Evolutionary conservation across 2,888 invertebrate genomes (phyloP).

Genomic region (Catocala fraxini): DNA sequence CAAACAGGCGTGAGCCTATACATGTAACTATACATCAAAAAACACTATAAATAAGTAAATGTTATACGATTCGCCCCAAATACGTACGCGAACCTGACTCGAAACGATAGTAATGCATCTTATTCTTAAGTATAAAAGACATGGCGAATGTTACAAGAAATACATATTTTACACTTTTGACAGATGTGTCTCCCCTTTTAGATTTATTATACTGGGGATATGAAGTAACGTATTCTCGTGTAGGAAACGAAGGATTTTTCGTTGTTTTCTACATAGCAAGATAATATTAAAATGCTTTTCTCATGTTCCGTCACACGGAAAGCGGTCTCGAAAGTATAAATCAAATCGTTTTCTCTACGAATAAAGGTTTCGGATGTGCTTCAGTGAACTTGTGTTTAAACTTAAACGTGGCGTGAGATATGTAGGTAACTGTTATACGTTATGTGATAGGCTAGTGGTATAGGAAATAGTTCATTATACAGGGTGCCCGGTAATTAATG

Average conservation of each 20-base stretch:
- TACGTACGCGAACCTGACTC: conserved; percentile 20
- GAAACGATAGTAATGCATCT: conserved; percentile 57
- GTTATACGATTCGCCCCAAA: not conserved
- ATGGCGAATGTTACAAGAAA: conserved; percentile 73
- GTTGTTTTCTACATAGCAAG: conserved; percentile 70
- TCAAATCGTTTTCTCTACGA: conserved; percentile 59
- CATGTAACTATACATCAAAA: no score
- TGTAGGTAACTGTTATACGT: conserved; percentile 8
- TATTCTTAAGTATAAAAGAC: conserved; percentile 63
- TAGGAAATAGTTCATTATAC: no score
- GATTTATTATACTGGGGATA: conserved; percentile 81
- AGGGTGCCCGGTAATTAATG: no score
- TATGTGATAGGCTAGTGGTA: no score
- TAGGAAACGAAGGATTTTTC: conserved; percentile 66
- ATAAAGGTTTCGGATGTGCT: conserved; percentile 51
- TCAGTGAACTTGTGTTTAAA: conserved; percentile 41
- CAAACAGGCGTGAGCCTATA: no score
- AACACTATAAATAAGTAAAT: no score
- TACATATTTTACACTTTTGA: conserved; percentile 86
- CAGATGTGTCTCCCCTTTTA: conserved; percentile 81
- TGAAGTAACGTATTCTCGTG: conserved; percentile 75
- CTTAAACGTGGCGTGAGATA: conserved; percentile 38
- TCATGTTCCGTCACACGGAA: conserved; percentile 64
- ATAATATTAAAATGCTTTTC: conserved; percentile 73
- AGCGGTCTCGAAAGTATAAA: conserved; percentile 68